Conservation (phyloP, 2,113 vertebrate genomes). For the Neopipo cinnamomea region DNA sequence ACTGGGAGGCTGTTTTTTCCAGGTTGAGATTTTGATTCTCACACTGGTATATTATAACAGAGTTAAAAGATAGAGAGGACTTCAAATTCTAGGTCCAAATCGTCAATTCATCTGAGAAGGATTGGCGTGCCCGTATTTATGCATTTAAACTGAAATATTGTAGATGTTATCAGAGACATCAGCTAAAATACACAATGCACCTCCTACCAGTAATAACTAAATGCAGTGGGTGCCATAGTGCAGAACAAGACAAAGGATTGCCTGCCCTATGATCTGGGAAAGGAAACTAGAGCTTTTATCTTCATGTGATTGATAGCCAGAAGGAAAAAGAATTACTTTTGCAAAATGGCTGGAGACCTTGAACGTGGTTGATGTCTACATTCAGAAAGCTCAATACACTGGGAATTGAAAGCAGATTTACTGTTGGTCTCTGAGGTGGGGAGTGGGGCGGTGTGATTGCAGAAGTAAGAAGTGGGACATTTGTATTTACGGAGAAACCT, state of each 20-base stretch:
- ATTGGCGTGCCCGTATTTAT: background rate
- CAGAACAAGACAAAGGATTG: background rate
- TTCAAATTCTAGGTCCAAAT: background rate
- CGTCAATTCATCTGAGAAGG: background rate
- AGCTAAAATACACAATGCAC: background rate
- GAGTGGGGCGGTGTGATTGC: background rate
- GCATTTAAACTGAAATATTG: background rate
- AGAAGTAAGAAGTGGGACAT: background rate
- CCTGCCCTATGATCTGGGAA: background rate
- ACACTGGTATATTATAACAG: background rate
- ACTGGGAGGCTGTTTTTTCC: background rate
- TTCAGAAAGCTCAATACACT: background rate
- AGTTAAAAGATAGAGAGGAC: background rate
- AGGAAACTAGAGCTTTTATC: background rate
- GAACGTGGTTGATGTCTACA: fast-evolving
- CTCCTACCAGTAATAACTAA: background rate
- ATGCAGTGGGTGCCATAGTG: background rate
- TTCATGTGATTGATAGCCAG: background rate
- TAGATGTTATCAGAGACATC: background rate
- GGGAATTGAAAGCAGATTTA: background rate
- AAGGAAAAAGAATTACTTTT: background rate
- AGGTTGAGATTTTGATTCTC: background rate
- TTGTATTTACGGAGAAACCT: background rate
- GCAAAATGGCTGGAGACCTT: background rate
- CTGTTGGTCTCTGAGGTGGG: background rate